Evolutionary conservation across 2,888 invertebrate species (phyloP), one percentile per base, ranked within the genome.

Genomic region (Epirrhoe alternata): DNA sequence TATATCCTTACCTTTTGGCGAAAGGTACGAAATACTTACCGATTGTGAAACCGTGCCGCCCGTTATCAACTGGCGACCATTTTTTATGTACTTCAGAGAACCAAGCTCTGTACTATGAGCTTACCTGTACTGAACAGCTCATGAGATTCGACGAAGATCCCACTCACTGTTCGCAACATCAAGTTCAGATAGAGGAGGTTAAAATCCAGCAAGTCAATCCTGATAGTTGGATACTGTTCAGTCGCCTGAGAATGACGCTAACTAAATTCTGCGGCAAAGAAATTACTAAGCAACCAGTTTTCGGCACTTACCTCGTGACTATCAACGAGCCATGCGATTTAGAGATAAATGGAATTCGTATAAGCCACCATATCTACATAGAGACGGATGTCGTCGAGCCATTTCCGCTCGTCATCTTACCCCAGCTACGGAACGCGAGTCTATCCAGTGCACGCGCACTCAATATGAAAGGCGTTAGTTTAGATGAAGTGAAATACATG

Each of bases 21-120:
- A 53, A 53, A 53, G 53, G 53, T 4, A 53, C n/a, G 33, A 53
- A 53, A 53, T 53, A 53, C 53, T 53, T 53, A 53, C 53, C 53
- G 33, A 31, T 53, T 53, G 53, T n/a, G 33, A 53, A 31, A 31
- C 53, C 53, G n/a, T 53, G 53, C 14, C 53, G 33, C 53, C 53
- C 31, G 30, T 33, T 53, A 5, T 24, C 53, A 30, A n/a, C 53
- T n/a, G 53, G 33, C n/a, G 33, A 12, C 14, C 31, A 53, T 31
- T 53, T 33, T 31, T 33, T 53, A 6, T 53, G 53, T 33, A 33
- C 31, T 7, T 8, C 30, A 14, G 53, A 53, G n/a, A 31, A 53
- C n/a, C 30, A 33, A 53, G 53, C 53, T 12, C n/a, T 53, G 14
- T 53, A 53, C 33, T 33, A 30, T n/a, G 33, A 33, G 14, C 53